Base-by-base conservation (phyloP, 1,140 invertebrate species). In the Trichogramma pretiosum region DNA sequence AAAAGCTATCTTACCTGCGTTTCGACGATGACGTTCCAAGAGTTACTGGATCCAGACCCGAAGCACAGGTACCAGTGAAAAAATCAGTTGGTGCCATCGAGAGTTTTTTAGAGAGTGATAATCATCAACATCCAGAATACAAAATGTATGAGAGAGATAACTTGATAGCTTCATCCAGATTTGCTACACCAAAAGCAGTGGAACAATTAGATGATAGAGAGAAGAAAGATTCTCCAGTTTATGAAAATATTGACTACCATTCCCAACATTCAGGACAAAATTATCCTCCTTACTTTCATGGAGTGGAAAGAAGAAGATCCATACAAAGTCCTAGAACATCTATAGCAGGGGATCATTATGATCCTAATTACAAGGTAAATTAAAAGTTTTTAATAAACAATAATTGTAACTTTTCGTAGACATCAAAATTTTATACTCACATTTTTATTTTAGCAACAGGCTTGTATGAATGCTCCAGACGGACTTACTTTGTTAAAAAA, bases 241-340 rank as follows among this genome's bases (percentile, higher is more conserved):
- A 89, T 63, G 86, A 89, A 64, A 89, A 89, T 65, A 76, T 88
- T 32, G 84, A 87, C 50, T 86, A 85, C 64, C 87, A 85, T 68
- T 70, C 75, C 10, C 64, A 67, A 35, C 60, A 70, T 11, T 56
- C 28, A 36, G n/a, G n/a, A n/a, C 68, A 70, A 28, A 62, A 68
- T 11, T 76, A 78, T 54, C 74, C 77, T 9, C 74, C 77, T 3
- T 84, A 81, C 58, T 83, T 79, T 57, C 77, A 81, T 59, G 75
- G 80, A 40, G 62, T 70, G 5, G 68, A 72, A 8, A 57, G 61
- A 1, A 61, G 60, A 4, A 69, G 68, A 39, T 64, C 67, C 0
- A 57, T 64, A 33, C 57, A 64, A 11, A 72, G 68, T 46, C 67
- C 67, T 1, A 56, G 68, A 42, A 51, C 55, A 17, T 73, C 74